Percentiles rank a stretch among this genome's conserved stretches.
Evolutionary conservation across 2,888 invertebrate genomes (phyloP).

Genomic region (Orthosia gothica): DNA sequence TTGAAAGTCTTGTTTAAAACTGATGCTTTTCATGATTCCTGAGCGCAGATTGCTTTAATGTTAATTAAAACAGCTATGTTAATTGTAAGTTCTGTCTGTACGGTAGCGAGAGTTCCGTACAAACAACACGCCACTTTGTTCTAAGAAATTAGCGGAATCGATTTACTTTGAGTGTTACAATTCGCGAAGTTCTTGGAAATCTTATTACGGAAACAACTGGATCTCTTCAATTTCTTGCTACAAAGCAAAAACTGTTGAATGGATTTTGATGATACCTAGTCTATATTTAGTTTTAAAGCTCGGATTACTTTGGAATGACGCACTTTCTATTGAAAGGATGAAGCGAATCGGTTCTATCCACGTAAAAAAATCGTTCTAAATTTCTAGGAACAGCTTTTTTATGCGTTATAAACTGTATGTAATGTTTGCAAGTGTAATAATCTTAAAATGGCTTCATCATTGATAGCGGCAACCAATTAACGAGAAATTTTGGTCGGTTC

Average conservation of each 20-base stretch:
- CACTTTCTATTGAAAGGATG: constrained; percentile 4
- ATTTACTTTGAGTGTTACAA: constrained; percentile 79
- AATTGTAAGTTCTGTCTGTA: constrained; percentile 68
- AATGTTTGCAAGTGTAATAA: constrained; percentile 11
- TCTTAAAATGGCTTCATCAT: constrained; percentile 78
- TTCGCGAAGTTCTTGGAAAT: constrained; percentile 75
- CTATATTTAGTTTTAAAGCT: constrained; percentile 3
- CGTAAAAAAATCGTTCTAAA: constrained; percentile 5
- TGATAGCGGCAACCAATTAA: constrained; percentile 72
- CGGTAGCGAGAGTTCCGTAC: constrained; percentile 61
- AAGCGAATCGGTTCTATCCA: background rate
- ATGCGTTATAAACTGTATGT: background rate
- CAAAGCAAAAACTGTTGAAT: constrained; percentile 39
- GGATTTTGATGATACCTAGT: constrained; percentile 40
- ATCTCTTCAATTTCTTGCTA: constrained; percentile 46
- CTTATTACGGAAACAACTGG: constrained; percentile 60
- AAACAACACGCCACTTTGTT: constrained; percentile 80
- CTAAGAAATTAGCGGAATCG: constrained; percentile 84
- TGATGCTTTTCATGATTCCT: constrained; percentile 47
- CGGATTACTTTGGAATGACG: background rate
- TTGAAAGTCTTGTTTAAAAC: constrained; percentile 45
- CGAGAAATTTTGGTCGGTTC: constrained; percentile 69
- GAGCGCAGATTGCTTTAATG: constrained; percentile 42
- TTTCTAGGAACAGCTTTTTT: constrained; percentile 3
- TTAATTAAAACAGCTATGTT: constrained; percentile 64